Percentiles rank a stretch among this genome's conserved stretches.
Conservation (phyloP, 2,888 invertebrate species). For the Caenorhabditis sp. region DNA sequence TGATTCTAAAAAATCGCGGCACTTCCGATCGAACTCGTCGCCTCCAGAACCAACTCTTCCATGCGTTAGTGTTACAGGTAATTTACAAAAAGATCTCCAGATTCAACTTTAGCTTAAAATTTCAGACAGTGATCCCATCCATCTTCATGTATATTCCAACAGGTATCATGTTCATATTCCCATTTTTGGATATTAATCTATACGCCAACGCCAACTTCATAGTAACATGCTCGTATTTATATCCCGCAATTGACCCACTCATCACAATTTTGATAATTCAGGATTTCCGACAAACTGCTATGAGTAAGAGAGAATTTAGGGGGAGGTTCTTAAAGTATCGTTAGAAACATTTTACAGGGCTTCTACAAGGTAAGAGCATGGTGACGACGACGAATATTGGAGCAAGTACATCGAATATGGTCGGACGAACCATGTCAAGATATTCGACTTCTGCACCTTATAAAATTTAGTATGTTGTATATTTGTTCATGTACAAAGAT, state of each 20-base stretch:
- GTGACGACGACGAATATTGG: no score
- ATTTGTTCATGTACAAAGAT: no score
- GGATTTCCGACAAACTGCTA: slow-evolving; percentile 16
- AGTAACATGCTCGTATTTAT: slow-evolving; percentile 17
- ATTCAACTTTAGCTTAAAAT: no score
- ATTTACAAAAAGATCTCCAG: no score
- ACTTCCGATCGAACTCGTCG: slow-evolving; percentile 10
- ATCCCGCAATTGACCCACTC: slow-evolving; percentile 29
- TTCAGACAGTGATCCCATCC: slow-evolving; percentile 30
- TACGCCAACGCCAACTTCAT: slow-evolving; percentile 28
- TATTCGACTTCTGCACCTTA: no score
- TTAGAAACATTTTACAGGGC: no score
- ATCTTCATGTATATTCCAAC: slow-evolving; percentile 30
- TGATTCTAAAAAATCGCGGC: slow-evolving; percentile 4
- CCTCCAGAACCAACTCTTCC: slow-evolving; percentile 23
- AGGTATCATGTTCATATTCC: slow-evolving; percentile 31
- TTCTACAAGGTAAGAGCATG: no score
- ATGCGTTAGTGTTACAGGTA: slow-evolving; percentile 9
- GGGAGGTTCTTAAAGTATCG: no score
- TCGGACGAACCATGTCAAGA: no score
- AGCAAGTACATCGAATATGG: no score
- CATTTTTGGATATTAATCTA: slow-evolving; percentile 24
- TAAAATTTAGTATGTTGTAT: no score
- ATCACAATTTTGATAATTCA: slow-evolving; percentile 16
- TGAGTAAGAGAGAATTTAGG: slow-evolving; percentile 14